Percentiles rank a stretch among this genome's conserved stretches.
Conservation (phyloP, 2,113 vertebrate species). For the Camarhynchus parvulus region DNA sequence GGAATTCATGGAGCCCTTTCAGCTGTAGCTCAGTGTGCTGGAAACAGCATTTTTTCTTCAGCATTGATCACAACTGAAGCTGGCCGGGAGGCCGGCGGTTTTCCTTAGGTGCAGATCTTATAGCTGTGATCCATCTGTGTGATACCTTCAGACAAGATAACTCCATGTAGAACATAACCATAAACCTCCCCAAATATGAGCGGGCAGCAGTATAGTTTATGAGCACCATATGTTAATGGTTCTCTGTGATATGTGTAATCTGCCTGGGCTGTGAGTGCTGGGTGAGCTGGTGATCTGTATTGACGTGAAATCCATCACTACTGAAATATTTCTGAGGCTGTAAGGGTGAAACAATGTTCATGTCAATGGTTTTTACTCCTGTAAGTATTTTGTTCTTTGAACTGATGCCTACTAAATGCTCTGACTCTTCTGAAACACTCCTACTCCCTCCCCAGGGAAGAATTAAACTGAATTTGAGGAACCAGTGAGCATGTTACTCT, state of each 20-base stretch:
- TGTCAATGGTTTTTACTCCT: neutral
- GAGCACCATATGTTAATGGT: constrained; percentile 4
- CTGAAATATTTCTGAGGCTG: neutral
- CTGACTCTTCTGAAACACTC: neutral
- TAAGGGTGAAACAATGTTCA: neutral
- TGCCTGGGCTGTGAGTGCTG: neutral
- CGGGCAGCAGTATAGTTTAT: neutral
- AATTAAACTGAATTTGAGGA: neutral
- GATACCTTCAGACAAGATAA: constrained; percentile 46
- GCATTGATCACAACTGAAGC: rapidly evolving
- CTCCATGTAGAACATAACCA: neutral
- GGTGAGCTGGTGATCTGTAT: neutral
- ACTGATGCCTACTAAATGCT: neutral
- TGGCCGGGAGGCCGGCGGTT: neutral
- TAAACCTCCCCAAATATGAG: neutral
- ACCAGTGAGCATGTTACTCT: neutral
- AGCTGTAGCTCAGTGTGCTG: neutral
- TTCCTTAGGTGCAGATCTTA: neutral
- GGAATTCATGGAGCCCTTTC: neutral
- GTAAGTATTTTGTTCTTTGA: neutral
- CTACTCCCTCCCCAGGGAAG: neutral
- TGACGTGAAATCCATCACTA: neutral
- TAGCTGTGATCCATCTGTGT: constrained; percentile 7
- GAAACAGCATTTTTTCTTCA: neutral
- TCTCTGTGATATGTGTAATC: neutral